Conservation (phyloP, 2,797 vertebrate species). For the Tachyglossus aculeatus region DNA sequence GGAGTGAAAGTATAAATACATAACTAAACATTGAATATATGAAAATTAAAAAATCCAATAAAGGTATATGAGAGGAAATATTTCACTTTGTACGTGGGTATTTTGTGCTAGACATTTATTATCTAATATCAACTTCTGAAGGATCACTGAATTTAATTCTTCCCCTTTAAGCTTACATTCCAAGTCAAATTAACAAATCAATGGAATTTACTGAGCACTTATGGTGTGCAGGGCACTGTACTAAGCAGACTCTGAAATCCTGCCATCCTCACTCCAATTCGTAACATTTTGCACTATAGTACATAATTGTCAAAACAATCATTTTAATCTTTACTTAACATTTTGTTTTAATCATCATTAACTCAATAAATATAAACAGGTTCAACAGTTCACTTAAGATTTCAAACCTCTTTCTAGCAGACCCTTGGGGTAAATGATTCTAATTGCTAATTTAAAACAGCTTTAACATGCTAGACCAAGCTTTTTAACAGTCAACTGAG, state of each 20-base stretch:
- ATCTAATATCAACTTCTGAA: too few relatives aligned
- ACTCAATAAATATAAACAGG: background rate
- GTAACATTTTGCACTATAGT: background rate
- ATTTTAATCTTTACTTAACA: background rate
- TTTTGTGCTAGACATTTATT: too few relatives aligned
- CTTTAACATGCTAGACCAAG: background rate
- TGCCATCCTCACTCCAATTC: background rate
- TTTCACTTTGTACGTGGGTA: too few relatives aligned
- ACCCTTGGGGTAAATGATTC: background rate
- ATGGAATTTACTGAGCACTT: too few relatives aligned
- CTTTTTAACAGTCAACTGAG: background rate
- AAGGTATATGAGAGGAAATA: too few relatives aligned
- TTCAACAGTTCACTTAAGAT: background rate
- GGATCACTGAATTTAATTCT: too few relatives aligned
- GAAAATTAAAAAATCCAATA: too few relatives aligned
- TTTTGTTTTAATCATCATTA: background rate
- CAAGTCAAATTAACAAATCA: background rate
- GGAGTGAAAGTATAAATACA: too few relatives aligned
- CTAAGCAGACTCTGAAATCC: background rate
- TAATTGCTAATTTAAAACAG: background rate
- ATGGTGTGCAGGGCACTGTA: too few relatives aligned
- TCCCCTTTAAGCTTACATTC: too few relatives aligned
- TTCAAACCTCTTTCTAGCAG: background rate
- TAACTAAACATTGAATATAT: too few relatives aligned
- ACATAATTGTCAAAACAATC: background rate